Percentiles rank a stretch among this genome's conserved stretches.
These are phyloP conservation scores for Rattus norvegicus DNA, from an alignment of 2,113 vertebrate genomes.

Conservation along the genomic window DNA sequence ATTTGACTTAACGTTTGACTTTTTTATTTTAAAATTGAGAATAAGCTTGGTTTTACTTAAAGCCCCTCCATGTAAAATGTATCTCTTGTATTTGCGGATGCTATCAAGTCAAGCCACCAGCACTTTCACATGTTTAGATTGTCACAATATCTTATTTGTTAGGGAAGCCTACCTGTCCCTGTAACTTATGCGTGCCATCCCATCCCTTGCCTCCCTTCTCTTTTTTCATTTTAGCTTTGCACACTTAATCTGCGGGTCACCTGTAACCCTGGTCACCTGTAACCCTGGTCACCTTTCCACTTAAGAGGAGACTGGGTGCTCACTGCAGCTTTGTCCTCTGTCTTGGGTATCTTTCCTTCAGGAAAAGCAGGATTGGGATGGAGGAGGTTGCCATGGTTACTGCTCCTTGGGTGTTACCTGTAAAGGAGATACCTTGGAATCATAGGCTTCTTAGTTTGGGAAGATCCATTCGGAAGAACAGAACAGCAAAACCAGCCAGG, in stretches of 20 bases:
- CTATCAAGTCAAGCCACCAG: neutral
- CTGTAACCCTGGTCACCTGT: neutral
- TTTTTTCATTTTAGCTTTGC: neutral
- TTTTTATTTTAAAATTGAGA: neutral
- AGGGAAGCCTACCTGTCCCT: neutral
- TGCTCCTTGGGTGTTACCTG: neutral
- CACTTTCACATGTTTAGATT: neutral
- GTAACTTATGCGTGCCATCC: neutral
- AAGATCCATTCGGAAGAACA: neutral
- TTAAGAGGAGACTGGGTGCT: neutral
- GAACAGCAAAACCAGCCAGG: neutral
- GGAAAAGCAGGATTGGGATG: neutral
- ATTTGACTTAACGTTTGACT: neutral
- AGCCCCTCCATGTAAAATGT: neutral
- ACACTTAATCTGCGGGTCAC: neutral
- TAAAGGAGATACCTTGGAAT: neutral
- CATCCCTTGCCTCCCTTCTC: neutral
- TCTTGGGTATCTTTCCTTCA: neutral
- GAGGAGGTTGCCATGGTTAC: neutral
- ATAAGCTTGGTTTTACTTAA: slow-evolving; percentile 6
- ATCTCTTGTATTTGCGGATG: neutral
- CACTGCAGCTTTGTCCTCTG: neutral
- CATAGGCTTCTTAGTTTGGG: neutral
- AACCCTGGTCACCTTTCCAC: neutral
- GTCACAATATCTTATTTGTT: neutral